These are phyloP conservation scores for Caloenas nicobarica DNA, from an alignment of 2,113 vertebrate species.

Conservation along the genomic window DNA sequence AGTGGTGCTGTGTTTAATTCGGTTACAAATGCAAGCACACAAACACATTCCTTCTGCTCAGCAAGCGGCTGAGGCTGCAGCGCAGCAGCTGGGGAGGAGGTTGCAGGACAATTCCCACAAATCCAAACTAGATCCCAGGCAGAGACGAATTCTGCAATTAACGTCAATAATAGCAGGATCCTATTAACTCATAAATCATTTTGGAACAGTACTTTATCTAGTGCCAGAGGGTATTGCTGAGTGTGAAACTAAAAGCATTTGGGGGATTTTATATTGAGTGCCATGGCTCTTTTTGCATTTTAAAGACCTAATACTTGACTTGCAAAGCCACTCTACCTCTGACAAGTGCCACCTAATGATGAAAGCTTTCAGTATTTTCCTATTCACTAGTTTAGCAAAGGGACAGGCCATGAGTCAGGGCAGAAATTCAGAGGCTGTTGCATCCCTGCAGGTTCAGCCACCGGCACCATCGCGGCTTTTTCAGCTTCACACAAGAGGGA, in stretches of 20 bases:
- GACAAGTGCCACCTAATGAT: background rate
- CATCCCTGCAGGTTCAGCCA: background rate
- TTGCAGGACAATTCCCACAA: background rate
- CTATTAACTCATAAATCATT: background rate
- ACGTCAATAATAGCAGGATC: background rate
- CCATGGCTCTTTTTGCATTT: background rate
- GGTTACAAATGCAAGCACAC: too few species aligned
- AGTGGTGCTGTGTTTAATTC: background rate
- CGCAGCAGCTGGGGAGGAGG: background rate
- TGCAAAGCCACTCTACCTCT: background rate
- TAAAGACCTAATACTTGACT: background rate
- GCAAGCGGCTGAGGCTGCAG: background rate
- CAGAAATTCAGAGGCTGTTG: background rate
- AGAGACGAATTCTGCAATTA: background rate
- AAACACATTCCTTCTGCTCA: background rate
- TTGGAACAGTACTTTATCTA: background rate
- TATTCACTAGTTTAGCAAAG: background rate
- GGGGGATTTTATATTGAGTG: background rate
- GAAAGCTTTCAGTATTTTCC: background rate
- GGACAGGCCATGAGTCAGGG: background rate
- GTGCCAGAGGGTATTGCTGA: background rate
- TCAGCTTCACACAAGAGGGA: accelerated
- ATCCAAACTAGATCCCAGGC: background rate
- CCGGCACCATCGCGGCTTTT: background rate
- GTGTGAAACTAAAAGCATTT: background rate